Conservation (phyloP, 2,113 vertebrate genomes). For the Microtus ochrogaster region DNA sequence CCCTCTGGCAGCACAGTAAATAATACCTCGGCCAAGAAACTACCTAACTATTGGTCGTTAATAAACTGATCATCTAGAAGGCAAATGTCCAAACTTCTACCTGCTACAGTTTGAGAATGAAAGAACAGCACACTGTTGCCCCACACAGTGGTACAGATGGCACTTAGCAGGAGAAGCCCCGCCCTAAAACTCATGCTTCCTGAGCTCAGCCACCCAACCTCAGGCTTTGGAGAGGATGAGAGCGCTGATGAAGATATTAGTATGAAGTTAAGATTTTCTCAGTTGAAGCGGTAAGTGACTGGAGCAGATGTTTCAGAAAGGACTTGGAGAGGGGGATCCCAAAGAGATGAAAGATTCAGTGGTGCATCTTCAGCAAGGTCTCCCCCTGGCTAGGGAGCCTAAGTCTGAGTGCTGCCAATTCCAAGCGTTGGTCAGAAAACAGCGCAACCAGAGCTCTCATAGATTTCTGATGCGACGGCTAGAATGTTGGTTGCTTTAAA, state of each 20-base stretch:
- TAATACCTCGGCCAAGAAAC: background rate
- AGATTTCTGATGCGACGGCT: background rate
- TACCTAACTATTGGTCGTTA: background rate
- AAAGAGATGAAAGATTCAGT: background rate
- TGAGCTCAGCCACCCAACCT: background rate
- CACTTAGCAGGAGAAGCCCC: background rate
- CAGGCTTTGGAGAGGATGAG: background rate
- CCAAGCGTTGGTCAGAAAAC: background rate
- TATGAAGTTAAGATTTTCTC: background rate
- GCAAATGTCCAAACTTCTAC: background rate
- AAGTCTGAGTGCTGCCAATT: background rate
- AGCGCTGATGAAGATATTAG: background rate
- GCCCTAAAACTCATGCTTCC: background rate
- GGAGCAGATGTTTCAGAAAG: background rate
- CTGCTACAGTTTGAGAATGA: background rate
- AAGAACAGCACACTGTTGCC: background rate
- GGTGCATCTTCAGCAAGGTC: background rate
- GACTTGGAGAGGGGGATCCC: background rate
- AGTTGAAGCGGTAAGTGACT: background rate
- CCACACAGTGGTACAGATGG: background rate
- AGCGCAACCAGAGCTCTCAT: background rate
- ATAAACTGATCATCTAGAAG: background rate
- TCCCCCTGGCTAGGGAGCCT: background rate
- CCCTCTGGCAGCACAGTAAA: background rate
- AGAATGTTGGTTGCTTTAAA: background rate